These are phyloP conservation scores for Drosophila yooni DNA, from an alignment of 2,888 invertebrate species.

Conservation along the genomic window DNA sequence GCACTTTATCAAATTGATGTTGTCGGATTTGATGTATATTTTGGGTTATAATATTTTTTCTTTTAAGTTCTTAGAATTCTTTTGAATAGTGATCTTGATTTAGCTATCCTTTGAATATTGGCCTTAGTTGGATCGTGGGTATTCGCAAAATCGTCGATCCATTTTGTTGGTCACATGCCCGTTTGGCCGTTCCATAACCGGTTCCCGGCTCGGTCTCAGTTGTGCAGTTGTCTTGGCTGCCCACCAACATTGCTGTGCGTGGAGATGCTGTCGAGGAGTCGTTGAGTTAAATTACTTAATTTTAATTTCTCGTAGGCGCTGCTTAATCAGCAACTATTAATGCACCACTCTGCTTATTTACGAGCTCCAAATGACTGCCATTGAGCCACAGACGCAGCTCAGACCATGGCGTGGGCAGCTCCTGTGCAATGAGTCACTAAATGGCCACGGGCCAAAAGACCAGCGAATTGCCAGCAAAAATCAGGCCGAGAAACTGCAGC, in stretches of 20 bases:
- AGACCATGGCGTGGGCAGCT: constrained; percentile 24
- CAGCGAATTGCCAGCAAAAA: neutral
- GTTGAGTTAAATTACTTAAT: constrained; percentile 72
- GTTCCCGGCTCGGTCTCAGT: constrained; percentile 16
- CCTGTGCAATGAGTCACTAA: constrained; percentile 45
- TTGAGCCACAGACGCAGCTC: constrained; percentile 43
- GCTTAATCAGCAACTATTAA: constrained; percentile 85
- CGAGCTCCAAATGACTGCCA: constrained; percentile 82
- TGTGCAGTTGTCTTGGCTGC: neutral
- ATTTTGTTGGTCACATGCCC: neutral
- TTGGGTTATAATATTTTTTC: too few relatives aligned
- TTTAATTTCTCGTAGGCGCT: constrained; percentile 75
- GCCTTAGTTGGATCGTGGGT: neutral
- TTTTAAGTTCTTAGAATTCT: neutral
- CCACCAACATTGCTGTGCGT: constrained; percentile 36
- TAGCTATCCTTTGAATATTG: neutral
- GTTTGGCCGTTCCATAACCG: constrained; percentile 20
- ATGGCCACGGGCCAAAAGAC: neutral
- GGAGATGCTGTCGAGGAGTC: constrained; percentile 17
- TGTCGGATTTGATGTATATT: too few relatives aligned
- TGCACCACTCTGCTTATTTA: constrained; percentile 83
- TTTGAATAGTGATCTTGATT: neutral
- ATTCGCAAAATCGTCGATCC: neutral
- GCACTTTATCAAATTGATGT: neutral
- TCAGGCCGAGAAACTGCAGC: neutral